These are phyloP conservation scores for Campylomormyrus numenius DNA, from an alignment of 2,113 vertebrate species.

Conservation along the genomic window DNA sequence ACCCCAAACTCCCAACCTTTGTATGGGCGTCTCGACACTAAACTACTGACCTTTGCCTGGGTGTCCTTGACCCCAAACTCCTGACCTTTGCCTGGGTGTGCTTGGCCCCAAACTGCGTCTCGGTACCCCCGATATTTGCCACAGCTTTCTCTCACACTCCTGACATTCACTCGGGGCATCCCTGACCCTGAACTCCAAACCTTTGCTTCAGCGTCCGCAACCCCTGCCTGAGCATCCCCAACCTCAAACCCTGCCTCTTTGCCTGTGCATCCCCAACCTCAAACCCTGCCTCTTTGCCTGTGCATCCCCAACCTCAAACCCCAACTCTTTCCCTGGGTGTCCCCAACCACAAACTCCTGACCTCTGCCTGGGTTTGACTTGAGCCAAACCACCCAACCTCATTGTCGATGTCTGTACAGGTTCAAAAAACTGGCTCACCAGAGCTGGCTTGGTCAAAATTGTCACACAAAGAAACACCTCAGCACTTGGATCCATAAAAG, in stretches of 20 bases:
- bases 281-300: background rate
- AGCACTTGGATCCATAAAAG: background rate
- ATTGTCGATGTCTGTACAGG: background rate
- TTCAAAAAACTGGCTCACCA: background rate
- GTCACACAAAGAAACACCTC: background rate
- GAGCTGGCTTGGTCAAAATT: background rate
- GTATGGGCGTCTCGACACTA: background rate
- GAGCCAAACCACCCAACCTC: background rate
- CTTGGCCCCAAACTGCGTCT: background rate
- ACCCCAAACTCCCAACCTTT: background rate
- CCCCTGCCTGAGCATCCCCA: too few species aligned
- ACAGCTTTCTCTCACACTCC: too few species aligned
- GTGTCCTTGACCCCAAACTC: background rate
- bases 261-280: too few species aligned
- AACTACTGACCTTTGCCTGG: background rate
- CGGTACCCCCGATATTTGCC: too few species aligned
- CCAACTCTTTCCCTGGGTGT: background rate
- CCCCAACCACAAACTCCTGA: background rate
- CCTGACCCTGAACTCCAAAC: background rate
- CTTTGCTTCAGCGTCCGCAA: background rate
- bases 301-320: too few species aligned
- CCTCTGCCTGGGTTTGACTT: background rate
- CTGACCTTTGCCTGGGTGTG: background rate
- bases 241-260: too few species aligned
- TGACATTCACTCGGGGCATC: background rate